Base-by-base conservation (phyloP, 2,888 invertebrate species). In the Watsonalla binaria region DNA sequence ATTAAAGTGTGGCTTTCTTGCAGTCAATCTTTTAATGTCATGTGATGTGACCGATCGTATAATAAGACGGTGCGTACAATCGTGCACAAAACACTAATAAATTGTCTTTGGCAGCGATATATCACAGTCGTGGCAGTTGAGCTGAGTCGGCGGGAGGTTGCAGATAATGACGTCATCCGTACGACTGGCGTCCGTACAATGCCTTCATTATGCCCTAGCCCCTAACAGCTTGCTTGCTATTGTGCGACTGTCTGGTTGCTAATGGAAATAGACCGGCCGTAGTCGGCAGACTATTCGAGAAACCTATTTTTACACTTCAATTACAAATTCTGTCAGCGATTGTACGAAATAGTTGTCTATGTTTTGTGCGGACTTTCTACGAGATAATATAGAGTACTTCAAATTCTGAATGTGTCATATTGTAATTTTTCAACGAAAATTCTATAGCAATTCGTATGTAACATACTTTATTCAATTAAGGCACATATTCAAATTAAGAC, bases 161-260 rank as follows among this genome's bases (percentile, higher is more conserved):
- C 80, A 76, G 73, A 78, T 84, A 84, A 84, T 84, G 83, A 82
- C 82, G 80, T 81, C 80, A 80, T 67, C 70, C 72, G 70, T 68
- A 67, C 62, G 68, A 63, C 64, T 64, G 63, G 61, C 63, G 64
- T 66, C 65, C 70, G 66, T 71, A 86, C 87, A 86, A 86, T 85
- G 76, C 82, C 82, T 84, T 86, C 85, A 86, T 86, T 86, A 86
- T 82, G 72, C 71, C 66, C 73, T 76, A 78, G 77, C 82, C 71
- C 66, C 74, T 76, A 78, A 78, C 82, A 80, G 82, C 85, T 84
- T 82, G 84, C 86, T 82, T 80, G 80, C 82, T 76, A 85, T 84
- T 82, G 82, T 80, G 78, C 73, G 72, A 62, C 70, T 74, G 74
- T 76, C 78, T 74, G 77, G 64, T 62, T 55, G 72, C 68, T 78